Base-by-base conservation (phyloP, 1,140 invertebrate species). In the Aethina tumida region DNA sequence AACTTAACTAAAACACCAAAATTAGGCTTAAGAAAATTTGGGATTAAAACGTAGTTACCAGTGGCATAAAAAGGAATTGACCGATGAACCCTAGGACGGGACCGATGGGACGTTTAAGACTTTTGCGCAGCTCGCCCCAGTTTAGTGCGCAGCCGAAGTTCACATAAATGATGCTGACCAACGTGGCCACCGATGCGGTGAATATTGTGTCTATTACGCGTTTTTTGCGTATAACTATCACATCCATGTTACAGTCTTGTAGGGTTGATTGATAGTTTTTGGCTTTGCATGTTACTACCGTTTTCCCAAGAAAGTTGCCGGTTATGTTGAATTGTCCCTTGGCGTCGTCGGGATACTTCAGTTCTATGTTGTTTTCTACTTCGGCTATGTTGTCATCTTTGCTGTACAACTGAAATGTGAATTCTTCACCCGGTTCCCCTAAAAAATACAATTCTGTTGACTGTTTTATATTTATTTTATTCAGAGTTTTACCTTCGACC, bases 121-220 rank as follows among this genome's bases (percentile, higher is more conserved):
- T 78, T 2, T 71, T 64, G 43, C 73, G 75, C 4, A 94, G 70
- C 4, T 82, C 72, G 1, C 66, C 54, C 68, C 86, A 75, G 56
- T 92, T 80, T 54, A 95, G 70, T 0, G 90, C 87, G 60, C 89
- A 93, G 1, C 92, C 92, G 68, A 95, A 94, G 63, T 95, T 93
- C 27, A 95, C 82, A 56, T 90, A 95, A 42, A 92, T 77, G 28
- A 58, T 45, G 33, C 63, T 66, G 32, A 94, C 85, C 27, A 96
- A 70, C 29, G 75, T 60, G 5, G 79, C 79, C 3, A 94, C 77
- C 37, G 82, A 84, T 22, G 64, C 70, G 0, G 82, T 79, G 50
- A 94, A 95, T 10, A 86, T 62, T 4, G 64, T 71, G 57, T 92
- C 87, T 12, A 91, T 71, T 13, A 73, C 39, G 26, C 77, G 60